Base-by-base conservation (phyloP, 2,888 invertebrate genomes). In the Tanaodytes sp. region DNA sequence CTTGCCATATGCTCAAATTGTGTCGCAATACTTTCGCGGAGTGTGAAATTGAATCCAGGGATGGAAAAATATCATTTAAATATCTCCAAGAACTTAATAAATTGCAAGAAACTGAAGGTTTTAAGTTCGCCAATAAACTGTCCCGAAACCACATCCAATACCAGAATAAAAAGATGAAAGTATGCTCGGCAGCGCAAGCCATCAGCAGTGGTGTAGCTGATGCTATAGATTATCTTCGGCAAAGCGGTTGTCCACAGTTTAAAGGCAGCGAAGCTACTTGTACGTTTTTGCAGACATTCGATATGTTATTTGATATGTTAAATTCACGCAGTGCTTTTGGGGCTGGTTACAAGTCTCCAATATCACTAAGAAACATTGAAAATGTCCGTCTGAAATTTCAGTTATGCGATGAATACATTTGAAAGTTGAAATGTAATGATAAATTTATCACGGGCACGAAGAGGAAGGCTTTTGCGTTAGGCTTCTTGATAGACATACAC, bases 261-360 rank as follows among this genome's bases (percentile, higher is more conserved):
- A 20, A 66, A 55, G 65, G 54, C 9, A 52, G 61, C 46, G 70
- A 70, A 31, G 71, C 71, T 11, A 76, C 75, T 8, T 42, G 65
- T 11, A 19, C 57, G 42, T 76, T 77, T 63, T 61, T 76, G 19
- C 15, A 65, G 43, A 66, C 23, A 8, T 61, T 74, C 15, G 62
- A 73, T 64, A 61, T 37, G 18, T 16, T 72, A 2, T 76, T 76
- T 59, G 76, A 76, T 23, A 46, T 71, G 19, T 42, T 75, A 8
- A 76, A 76, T 54, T 51, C 57, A 2, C 36, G 74, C 30, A 76
- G 62, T 57, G 64, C 66, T n/a, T 76, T 46, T 57, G 72, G 69
- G 5, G 69, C 51, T 39, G 75, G 71, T n/a, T 76, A 39, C 37
- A 74, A 76, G 54, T 55, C 73, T 23, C 77, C 74, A 18, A 2